Evolutionary conservation across 2,888 invertebrate genomes (phyloP), one percentile per base, ranked within the genome.

Genomic region (Eupeodes latifasciatus): DNA sequence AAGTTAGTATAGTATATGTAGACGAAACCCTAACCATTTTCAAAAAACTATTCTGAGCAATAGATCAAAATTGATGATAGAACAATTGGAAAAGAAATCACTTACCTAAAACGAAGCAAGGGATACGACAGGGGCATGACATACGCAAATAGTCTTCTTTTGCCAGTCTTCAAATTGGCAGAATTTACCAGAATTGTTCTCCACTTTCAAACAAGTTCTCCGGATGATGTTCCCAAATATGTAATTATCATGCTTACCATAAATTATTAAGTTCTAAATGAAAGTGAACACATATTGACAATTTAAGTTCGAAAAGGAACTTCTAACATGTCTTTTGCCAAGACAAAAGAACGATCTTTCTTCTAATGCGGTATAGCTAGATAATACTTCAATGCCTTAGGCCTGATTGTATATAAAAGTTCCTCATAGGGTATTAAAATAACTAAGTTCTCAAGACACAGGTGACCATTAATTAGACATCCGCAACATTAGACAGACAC

Each of bases 401-500:
- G 16, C 6, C 12, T 11, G 0, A 1, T 27, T 1, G 9, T 53
- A 16, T 19, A 11, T 55, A 85, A 69, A 85, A 81, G 74, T 78
- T 72, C 71, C 61, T 67, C 78, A 0, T 14, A 75, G 74, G 77
- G 57, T 66, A 78, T 79, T 84, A 85, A 79, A 78, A 69, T 66
- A 78, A 78, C 74, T 78, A 85, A 85, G 81, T 81, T 81, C 85
- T 88, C 85, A 78, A 84, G 55, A 51, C 77, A 88, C 81, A 88
- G 88, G 88, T 88, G 88, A 88, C 88, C 88, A 88, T 88, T 88
- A 88, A 88, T 88, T 88, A 88, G 88, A 88, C 81, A 88, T 81
- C 81, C 77, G 67, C 78, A 78, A 71, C 85, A 85, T 85, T 88
- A 85, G 88, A 85, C 77, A 75, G 81, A 77, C 84, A 80, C 78